These are phyloP conservation scores for Megalopta genalis DNA, from an alignment of 1,140 invertebrate species.

Conservation along the genomic window DNA sequence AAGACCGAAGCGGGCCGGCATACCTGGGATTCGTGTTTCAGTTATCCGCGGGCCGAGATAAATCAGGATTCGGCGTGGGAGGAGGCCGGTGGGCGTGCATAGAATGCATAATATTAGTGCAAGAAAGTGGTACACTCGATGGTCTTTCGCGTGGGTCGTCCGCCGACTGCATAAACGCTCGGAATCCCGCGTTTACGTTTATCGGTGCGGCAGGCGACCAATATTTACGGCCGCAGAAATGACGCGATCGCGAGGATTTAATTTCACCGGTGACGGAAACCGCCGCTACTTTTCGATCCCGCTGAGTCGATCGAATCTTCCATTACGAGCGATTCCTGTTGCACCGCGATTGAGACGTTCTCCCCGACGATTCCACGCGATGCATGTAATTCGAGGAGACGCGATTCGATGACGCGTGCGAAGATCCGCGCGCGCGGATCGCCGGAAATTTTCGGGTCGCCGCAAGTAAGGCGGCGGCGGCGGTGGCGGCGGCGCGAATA, in stretches of 20 bases:
- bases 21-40: not conserved
- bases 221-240: not conserved
- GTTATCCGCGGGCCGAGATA: not conserved
- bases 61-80: slow-evolving; percentile 6
- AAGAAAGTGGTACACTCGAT: slow-evolving; percentile 24
- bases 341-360: not conserved
- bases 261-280: not conserved
- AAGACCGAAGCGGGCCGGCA: too few relatives aligned
- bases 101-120: slow-evolving; percentile 18
- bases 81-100: slow-evolving; percentile 5
- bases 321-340: not conserved
- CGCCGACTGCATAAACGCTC: not conserved
- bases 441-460: not conserved
- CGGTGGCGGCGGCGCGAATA: not conserved
- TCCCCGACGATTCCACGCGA: too few relatives aligned
- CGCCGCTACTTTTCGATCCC: not conserved
- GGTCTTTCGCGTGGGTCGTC: not conserved
- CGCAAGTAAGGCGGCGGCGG: not conserved
- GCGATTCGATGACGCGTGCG: too few relatives aligned
- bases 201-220: too few relatives aligned
- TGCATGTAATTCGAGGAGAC: too few relatives aligned
- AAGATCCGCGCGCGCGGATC: not conserved
- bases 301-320: not conserved
- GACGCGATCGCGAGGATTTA: not conserved
- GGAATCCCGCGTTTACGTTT: slow-evolving; percentile 10